Evolutionary conservation across 2,888 invertebrate genomes (phyloP).

Genomic region (Gryllus longicercus): DNA sequence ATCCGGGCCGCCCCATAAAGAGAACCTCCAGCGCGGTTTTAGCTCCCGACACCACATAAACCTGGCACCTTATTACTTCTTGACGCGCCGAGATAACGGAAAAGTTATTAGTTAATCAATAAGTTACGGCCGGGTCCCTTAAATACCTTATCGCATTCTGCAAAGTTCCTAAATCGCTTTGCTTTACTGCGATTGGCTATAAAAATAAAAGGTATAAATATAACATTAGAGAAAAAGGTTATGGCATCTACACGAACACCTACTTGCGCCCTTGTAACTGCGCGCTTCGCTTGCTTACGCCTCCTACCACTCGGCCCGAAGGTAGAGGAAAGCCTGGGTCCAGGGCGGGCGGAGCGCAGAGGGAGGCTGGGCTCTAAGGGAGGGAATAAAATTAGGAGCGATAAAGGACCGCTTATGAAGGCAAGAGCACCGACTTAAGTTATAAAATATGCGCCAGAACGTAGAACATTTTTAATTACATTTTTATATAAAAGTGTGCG

Average conservation of each 20-base stretch:
- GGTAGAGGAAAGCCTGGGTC: neutral
- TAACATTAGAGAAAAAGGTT: constrained; percentile 11
- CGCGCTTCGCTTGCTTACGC: too few relatives aligned
- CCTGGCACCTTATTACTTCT: neutral
- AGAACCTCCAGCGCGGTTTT: neutral
- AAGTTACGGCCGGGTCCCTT: constrained; percentile 6
- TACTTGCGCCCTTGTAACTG: neutral
- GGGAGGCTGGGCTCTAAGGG: constrained; percentile 22
- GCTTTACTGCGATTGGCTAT: constrained; percentile 29
- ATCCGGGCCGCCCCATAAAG: neutral
- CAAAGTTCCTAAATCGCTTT: constrained; percentile 1
- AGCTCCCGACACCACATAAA: neutral
- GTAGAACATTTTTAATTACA: constrained; percentile 27
- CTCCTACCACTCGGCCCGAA: neutral
- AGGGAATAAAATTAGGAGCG: constrained; percentile 40
- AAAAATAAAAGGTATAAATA: constrained; percentile 21
- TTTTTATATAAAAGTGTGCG: constrained; percentile 28
- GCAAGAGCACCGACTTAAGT: constrained; percentile 37
- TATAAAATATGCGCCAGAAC: constrained; percentile 29
- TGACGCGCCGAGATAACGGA: constrained; percentile 1
- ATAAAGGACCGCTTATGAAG: constrained; percentile 40
- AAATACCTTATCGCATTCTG: constrained; percentile 8
- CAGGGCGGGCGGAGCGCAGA: neutral
- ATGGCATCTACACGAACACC: constrained; percentile 5
- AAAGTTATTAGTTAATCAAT: constrained; percentile 11